phyloP scores from a whole-genome alignment of 2,797 vertebrate genomes.

The Atherinosoma microstoma region DNA sequence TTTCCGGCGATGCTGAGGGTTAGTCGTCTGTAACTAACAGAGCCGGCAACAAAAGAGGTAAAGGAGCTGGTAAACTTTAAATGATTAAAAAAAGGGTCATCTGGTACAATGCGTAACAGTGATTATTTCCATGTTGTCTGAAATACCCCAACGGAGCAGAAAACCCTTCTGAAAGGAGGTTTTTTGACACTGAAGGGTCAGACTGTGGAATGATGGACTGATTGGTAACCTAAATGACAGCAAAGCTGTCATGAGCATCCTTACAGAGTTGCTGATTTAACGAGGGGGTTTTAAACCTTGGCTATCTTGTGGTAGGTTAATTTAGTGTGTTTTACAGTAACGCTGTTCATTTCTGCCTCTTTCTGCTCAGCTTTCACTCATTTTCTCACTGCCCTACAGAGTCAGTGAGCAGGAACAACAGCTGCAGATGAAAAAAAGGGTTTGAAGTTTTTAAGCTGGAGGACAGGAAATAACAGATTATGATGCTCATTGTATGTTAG shows the following conservation, averaged over 20 bases:
- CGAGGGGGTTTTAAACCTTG: not conserved
- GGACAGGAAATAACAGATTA: not conserved
- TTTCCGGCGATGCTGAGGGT: not conserved
- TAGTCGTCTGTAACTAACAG: slow-evolving; percentile 18
- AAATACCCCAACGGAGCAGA: not conserved
- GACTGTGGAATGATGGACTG: not conserved
- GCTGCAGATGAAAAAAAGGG: not conserved
- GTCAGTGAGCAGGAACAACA: not conserved
- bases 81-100: not conserved
- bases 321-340: not conserved
- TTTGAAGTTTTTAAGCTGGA: not conserved
- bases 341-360: not conserved
- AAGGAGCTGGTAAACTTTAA: not conserved
- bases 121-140: not conserved
- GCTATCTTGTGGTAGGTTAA: not conserved
- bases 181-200: not conserved
- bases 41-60: not conserved
- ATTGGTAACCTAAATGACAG: not conserved
- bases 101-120: not conserved
- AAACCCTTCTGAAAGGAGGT: not conserved
- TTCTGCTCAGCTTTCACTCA: not conserved
- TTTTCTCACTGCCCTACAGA: not conserved
- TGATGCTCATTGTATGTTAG: not conserved
- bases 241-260: not conserved
- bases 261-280: not conserved